phyloP scores from a whole-genome alignment of 2,797 vertebrate genomes.

The Coranthus polyacanthus region DNA sequence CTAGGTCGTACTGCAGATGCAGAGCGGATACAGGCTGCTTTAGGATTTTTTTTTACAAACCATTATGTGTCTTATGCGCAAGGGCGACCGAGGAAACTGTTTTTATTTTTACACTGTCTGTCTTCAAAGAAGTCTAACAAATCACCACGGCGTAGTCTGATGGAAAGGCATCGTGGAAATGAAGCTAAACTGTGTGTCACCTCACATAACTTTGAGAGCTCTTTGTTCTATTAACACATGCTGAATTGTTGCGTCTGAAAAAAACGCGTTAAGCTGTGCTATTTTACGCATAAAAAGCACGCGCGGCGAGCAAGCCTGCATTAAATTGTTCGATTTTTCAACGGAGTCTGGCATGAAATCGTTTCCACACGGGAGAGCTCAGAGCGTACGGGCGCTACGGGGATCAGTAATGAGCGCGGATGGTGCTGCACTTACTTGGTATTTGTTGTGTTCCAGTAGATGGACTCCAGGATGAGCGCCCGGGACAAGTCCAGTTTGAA shows the following conservation, averaged over 20 bases:
- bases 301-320: not conserved
- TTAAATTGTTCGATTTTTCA: conserved; percentile 20
- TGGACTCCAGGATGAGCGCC: conserved; percentile 95
- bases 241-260: not conserved
- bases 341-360: conserved; percentile 10
- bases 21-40: not conserved
- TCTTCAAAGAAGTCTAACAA: not conserved
- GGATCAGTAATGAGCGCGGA: conserved; percentile 9
- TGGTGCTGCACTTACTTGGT: conserved; percentile 90
- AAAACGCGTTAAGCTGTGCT: not conserved
- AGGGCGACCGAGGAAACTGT: not conserved
- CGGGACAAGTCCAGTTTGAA: conserved; percentile 93
- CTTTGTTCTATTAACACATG: conserved; percentile 17
- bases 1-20: not conserved
- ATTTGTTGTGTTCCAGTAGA: conserved; percentile 99
- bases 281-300: not conserved
- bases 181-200: not conserved
- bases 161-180: not conserved
- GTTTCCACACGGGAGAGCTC: conserved; percentile 13
- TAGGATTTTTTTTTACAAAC: not conserved
- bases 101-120: not conserved
- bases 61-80: not conserved
- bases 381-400: not conserved
- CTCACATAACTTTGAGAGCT: not conserved
- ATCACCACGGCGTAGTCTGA: not conserved